phyloP scores from a whole-genome alignment of 2,113 vertebrate genomes.

The Silurus asotus region DNA sequence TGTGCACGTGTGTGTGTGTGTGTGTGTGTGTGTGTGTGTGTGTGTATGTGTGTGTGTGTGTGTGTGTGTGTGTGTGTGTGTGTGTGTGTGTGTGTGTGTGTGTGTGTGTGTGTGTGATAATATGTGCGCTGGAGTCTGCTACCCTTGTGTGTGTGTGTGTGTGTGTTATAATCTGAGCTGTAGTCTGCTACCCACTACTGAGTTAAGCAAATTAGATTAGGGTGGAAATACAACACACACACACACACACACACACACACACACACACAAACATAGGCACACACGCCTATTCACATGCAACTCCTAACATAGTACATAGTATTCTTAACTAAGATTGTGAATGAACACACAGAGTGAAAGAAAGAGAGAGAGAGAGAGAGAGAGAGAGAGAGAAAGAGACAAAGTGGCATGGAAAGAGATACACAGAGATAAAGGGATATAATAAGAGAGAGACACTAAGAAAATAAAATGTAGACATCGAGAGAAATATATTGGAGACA shows the following conservation, averaged over 20 bases:
- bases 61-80: not conserved
- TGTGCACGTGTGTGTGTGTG: conserved; percentile 32
- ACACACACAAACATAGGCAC: conserved; percentile 11
- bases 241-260: conserved; percentile 34
- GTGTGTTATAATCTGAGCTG: conserved; percentile 18
- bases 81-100: not conserved
- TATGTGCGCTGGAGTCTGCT: too few relatives aligned
- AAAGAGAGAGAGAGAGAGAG: not conserved
- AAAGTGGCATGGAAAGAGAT: not conserved
- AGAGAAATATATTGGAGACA: too few relatives aligned
- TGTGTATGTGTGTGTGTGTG: too few relatives aligned
- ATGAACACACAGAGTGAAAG: not conserved
- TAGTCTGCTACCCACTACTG: conserved; percentile 82
- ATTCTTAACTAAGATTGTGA: not conserved
- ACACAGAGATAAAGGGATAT: too few relatives aligned
- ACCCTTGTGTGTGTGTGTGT: conserved; percentile 8
- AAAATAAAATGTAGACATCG: too few relatives aligned
- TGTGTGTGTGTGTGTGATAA: too few relatives aligned
- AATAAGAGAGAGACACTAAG: not conserved
- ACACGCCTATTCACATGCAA: too few relatives aligned
- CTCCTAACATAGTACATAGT: not conserved
- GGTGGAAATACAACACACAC: conserved; percentile 72
- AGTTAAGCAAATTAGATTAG: conserved; percentile 91
- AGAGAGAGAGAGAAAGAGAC: not conserved
- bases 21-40: conserved; percentile 32